phyloP scores from a whole-genome alignment of 2,113 vertebrate genomes.

The Nothocercus julius region DNA sequence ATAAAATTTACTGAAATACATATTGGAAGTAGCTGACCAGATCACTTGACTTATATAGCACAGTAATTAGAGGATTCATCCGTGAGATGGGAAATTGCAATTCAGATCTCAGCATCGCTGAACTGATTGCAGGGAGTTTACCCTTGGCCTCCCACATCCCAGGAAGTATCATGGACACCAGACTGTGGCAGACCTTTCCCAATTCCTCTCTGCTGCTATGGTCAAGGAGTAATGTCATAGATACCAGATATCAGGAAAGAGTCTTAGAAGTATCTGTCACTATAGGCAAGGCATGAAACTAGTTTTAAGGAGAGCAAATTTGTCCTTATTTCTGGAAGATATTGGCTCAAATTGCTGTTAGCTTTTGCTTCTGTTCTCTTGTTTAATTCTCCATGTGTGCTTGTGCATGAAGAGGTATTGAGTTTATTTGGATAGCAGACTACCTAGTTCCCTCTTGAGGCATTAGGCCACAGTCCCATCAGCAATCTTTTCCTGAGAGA shows the following conservation, averaged over 20 bases:
- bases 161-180: not conserved
- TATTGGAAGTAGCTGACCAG: too few species aligned
- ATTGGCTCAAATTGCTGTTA: not conserved
- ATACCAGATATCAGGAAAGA: not conserved
- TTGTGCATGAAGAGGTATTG: not conserved
- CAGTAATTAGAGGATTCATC: not conserved
- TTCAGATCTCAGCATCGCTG: not conserved
- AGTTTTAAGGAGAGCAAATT: not conserved
- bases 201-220: not conserved
- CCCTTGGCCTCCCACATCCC: not conserved
- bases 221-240: not conserved
- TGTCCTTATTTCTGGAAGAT: not conserved
- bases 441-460: not conserved
- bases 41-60: not conserved
- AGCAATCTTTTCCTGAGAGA: not conserved
- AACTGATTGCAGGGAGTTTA: not conserved
- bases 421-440: not conserved
- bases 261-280: not conserved
- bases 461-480: not conserved
- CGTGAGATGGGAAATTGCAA: too few species aligned
- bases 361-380: not conserved
- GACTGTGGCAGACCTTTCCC: not conserved
- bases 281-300: not conserved
- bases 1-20: not conserved
- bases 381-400: not conserved